Evolutionary conservation across 2,113 vertebrate species (phyloP).

Genomic region (Xyrauchen texanus): DNA sequence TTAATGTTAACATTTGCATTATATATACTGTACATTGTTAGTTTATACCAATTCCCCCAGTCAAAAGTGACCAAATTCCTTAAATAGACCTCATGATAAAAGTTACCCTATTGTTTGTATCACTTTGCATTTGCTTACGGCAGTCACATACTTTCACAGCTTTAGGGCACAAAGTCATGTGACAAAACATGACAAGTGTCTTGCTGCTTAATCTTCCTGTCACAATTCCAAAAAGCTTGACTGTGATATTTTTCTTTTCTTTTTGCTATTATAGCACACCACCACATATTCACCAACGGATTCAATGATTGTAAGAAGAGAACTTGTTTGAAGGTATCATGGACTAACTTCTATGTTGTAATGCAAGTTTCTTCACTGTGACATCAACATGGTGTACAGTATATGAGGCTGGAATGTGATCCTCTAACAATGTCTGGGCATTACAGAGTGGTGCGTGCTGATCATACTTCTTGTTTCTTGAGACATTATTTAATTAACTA

Average conservation of each 20-base stretch:
- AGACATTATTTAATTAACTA: not conserved
- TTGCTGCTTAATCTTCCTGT: not conserved
- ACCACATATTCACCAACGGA: not conserved
- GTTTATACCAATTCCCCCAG: not conserved
- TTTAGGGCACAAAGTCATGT: not conserved
- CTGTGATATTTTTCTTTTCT: not conserved
- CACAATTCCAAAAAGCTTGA: not conserved
- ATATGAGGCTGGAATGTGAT: not conserved
- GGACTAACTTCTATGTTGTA: not conserved
- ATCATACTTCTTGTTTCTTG: not conserved
- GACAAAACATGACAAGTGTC: not conserved
- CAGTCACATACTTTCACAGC: not conserved
- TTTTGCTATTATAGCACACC: not conserved
- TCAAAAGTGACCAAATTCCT: not conserved
- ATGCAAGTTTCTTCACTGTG: not conserved
- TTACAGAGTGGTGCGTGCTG: not conserved
- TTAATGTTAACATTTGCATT: not conserved
- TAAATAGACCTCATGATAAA: not conserved
- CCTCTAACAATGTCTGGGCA: not conserved
- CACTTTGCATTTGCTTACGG: not conserved
- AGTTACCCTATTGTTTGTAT: not conserved
- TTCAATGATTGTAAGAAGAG: not conserved
- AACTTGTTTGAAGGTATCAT: not conserved
- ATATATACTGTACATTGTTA: not conserved
- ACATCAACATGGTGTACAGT: not conserved